Conservation (phyloP, 2,113 vertebrate genomes). For the Neodontobutis hainanensis region DNA sequence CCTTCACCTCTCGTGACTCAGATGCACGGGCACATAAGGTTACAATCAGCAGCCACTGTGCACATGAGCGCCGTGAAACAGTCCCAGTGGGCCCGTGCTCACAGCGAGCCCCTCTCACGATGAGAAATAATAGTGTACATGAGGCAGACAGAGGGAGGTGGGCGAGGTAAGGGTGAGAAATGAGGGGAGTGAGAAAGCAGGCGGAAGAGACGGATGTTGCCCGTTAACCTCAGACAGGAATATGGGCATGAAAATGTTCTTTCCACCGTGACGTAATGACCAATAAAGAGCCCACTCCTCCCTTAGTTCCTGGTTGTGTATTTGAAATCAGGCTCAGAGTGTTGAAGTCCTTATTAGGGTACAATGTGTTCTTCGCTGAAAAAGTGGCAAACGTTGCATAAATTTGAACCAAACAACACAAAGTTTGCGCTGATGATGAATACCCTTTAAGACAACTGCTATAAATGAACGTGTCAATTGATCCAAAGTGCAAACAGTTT, state of each 20-base stretch:
- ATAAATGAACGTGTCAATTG: not conserved
- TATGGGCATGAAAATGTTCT: constrained; percentile 72
- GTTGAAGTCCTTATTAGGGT: constrained; percentile 44
- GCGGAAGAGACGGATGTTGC: constrained; percentile 64
- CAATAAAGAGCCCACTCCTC: constrained; percentile 66
- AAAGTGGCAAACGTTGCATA: constrained; percentile 15
- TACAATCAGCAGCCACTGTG: constrained; percentile 54
- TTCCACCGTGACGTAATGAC: constrained; percentile 74
- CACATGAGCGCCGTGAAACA: constrained; percentile 39
- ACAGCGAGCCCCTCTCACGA: constrained; percentile 46
- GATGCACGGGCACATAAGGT: constrained; percentile 39
- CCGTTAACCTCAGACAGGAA: constrained; percentile 70
- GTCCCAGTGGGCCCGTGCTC: constrained; percentile 43
- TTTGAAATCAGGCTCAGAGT: constrained; percentile 21
- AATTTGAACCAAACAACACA: constrained; percentile 16
- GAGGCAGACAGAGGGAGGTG: constrained; percentile 37
- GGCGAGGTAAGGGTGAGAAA: constrained; percentile 28
- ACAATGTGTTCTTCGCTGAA: constrained; percentile 55
- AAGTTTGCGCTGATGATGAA: constrained; percentile 3
- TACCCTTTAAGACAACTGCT: not conserved
- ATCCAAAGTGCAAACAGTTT: not conserved
- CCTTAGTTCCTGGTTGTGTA: constrained; percentile 12
- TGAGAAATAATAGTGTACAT: constrained; percentile 41
- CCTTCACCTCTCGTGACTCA: constrained; percentile 53
- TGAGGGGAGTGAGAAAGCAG: constrained; percentile 33